These are phyloP conservation scores for Halocaridina rubra DNA, from an alignment of 2,888 invertebrate species.

Conservation along the genomic window DNA sequence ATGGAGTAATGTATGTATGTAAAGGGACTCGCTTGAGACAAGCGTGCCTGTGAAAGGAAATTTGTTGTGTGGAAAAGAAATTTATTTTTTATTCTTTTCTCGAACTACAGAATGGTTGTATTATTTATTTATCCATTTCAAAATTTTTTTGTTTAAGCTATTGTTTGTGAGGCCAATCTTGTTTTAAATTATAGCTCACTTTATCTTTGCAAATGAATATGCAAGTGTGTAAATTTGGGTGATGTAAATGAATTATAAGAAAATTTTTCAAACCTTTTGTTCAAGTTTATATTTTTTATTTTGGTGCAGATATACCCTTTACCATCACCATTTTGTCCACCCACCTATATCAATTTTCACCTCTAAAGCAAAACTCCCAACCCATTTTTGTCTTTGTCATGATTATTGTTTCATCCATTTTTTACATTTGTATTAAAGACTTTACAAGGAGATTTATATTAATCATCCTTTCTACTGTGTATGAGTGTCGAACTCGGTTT, in stretches of 20 bases:
- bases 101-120: no score
- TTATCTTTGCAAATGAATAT: slow-evolving; percentile 53
- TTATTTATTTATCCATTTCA: no score
- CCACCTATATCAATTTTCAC: slow-evolving; percentile 28
- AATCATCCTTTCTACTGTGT: no score
- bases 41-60: no score
- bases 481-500: no score
- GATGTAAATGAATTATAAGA: slow-evolving; percentile 33
- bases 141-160: no score
- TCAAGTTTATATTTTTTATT: slow-evolving; percentile 39
- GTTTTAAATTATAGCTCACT: no score
- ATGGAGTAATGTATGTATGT: no score
- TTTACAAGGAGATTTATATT: slow-evolving; percentile 45
- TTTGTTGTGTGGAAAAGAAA: no score
- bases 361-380: slow-evolving; percentile 22
- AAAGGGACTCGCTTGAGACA: no score
- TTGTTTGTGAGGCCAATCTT: no score
- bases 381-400: slow-evolving; percentile 50
- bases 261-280: slow-evolving; percentile 41
- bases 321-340: slow-evolving; percentile 1
- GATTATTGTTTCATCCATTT: slow-evolving; percentile 62
- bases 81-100: no score
- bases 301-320: slow-evolving; percentile 39
- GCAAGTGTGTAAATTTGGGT: slow-evolving; percentile 58
- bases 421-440: slow-evolving; percentile 64